Base-by-base conservation (phyloP, 2,113 vertebrate species). In the Forbesichthys agassizii region DNA sequence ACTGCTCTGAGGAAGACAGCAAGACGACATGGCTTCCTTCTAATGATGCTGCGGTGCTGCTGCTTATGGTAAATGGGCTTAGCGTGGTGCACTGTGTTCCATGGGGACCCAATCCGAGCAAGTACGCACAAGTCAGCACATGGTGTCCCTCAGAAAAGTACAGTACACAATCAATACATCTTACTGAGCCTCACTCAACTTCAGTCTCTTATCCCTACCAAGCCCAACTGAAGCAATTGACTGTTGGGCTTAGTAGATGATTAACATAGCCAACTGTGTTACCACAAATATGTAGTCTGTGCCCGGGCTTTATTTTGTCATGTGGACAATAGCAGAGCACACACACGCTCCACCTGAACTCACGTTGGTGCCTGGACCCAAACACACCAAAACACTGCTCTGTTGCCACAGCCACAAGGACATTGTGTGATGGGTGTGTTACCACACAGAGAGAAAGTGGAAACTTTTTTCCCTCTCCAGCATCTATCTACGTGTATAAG, bases 371-470 rank as follows among this genome's bases (percentile, higher is more conserved):
- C 11, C 46, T 47, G 13, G 14, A 73, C 49, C 63, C 59, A 76
- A 83, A 87, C 87, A 89, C 69, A 78, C 69, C 77, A 54, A 72
- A 84, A 81, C 11, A 78, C 69, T 47, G 60, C 61, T 60, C 68
- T 69, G 79, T 80, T 71, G 67, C 73, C 16, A 69, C 70, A 64
- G 66, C 61, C 72, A 71, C 68, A 64, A 81, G 64, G 14, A 64
- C 73, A 79, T 79, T 78, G 71, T 77, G 73, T 55, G 68, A 0
- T 1, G 78, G 81, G 81, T 53, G 82, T 85, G 70, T 73, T 75
- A 61, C 56, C 61, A 73, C 61, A 64, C 58, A 53, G 33, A 59
- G 56, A 75, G 16, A 73, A n/a, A 27, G 27, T 51, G 20, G 9
- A 63, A 11, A 56, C 48, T 13, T 3, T 11, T 56, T 47, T 68